Percentiles rank a stretch among this genome's conserved stretches.
These are phyloP conservation scores for Wasmannia auropunctata DNA, from an alignment of 1,140 invertebrate species.

Conservation along the genomic window DNA sequence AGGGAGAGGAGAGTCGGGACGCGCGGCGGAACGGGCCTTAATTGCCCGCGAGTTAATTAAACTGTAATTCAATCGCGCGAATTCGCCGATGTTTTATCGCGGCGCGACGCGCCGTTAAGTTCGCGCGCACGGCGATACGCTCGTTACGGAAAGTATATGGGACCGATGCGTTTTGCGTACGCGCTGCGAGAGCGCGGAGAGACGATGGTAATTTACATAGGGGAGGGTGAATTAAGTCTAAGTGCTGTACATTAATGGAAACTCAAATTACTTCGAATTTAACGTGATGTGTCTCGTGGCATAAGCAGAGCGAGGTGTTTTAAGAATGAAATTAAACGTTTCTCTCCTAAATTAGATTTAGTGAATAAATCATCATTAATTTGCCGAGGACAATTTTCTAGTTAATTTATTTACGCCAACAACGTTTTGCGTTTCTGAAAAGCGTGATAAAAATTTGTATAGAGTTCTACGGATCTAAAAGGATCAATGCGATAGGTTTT, in stretches of 20 bases:
- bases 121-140: conserved; percentile 69
- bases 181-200: conserved; percentile 53
- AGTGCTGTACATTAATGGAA: conserved; percentile 51
- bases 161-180: conserved; percentile 67
- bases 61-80: conserved; percentile 85
- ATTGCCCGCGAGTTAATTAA: conserved; percentile 85
- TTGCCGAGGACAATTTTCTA: not conserved
- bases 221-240: conserved; percentile 50
- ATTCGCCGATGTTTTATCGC: conserved; percentile 84
- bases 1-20: not conserved
- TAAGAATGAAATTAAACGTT: not conserved
- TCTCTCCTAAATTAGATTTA: not conserved
- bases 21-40: conserved; percentile 74
- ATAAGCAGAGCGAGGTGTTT: conserved; percentile 15
- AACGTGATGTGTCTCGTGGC: conserved; percentile 12
- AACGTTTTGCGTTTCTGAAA: not conserved
- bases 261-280: conserved; percentile 44
- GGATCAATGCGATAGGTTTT: not conserved
- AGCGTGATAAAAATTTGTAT: not conserved
- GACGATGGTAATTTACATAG: conserved; percentile 64
- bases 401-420: not conserved
- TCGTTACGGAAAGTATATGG: conserved; percentile 72
- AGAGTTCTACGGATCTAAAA: not conserved
- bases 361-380: conserved; percentile 10
- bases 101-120: conserved; percentile 74